phyloP scores from a whole-genome alignment of 1,140 invertebrate species.

The Stegodyphus dumicola region DNA sequence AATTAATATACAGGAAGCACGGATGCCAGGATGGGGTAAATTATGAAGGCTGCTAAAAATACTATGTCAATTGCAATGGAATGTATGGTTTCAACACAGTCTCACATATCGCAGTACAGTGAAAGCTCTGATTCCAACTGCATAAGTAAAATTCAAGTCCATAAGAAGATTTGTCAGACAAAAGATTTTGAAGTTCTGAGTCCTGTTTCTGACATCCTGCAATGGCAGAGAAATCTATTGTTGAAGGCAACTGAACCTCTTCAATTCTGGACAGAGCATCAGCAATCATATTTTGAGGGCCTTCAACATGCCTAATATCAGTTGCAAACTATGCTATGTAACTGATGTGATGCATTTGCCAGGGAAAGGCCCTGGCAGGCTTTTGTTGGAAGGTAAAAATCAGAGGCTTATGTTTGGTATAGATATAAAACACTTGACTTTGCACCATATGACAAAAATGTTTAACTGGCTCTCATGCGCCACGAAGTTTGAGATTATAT shows the following conservation, averaged over 20 bases:
- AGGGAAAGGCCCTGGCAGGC: not conserved
- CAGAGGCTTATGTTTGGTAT: slow-evolving; percentile 17
- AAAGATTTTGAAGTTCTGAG: not conserved
- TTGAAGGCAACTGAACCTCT: not conserved
- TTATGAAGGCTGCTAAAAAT: too few species aligned
- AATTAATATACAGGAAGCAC: not conserved
- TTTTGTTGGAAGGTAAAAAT: not conserved
- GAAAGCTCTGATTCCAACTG: not conserved
- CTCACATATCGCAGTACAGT: not conserved
- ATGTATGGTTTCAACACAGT: not conserved
- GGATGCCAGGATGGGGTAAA: not conserved
- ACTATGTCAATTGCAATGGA: not conserved
- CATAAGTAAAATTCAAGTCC: not conserved
- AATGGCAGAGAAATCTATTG: not conserved
- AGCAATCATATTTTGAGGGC: slow-evolving; percentile 65
- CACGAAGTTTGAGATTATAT: slow-evolving; percentile 69
- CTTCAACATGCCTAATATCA: slow-evolving; percentile 66
- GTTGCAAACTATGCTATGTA: slow-evolving; percentile 68
- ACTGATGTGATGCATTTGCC: slow-evolving; percentile 64
- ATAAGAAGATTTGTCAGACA: not conserved
- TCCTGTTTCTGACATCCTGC: not conserved
- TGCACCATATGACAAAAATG: slow-evolving; percentile 10
- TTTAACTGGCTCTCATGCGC: not conserved
- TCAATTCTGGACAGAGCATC: slow-evolving; percentile 44
- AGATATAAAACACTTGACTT: not conserved